These are phyloP conservation scores for Vanessa tameamea DNA, from an alignment of 1,140 invertebrate genomes.

Conservation along the genomic window DNA sequence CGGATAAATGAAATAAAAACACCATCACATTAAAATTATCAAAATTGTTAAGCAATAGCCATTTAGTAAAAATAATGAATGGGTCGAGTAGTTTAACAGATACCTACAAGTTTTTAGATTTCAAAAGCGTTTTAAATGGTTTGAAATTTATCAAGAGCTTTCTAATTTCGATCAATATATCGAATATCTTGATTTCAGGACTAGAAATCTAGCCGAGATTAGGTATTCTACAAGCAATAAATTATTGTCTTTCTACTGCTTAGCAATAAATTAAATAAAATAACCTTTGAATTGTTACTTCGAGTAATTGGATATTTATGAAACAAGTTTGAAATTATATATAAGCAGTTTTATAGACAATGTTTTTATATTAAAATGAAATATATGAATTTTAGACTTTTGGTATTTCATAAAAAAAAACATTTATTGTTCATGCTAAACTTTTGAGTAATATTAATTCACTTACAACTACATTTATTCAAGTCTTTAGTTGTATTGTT, in stretches of 20 bases:
- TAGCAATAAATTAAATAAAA: conserved; percentile 7
- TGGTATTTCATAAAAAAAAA: too few species aligned
- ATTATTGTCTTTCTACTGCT: conserved; percentile 5
- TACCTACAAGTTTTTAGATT: neutral
- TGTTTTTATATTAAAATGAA: too few species aligned
- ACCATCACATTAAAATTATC: too few species aligned
- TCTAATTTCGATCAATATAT: conserved; percentile 15
- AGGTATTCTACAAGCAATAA: conserved; percentile 2
- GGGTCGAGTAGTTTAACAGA: neutral
- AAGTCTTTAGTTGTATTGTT: conserved; percentile 22
- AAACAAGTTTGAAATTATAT: too few species aligned
- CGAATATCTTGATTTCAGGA: conserved; percentile 12
- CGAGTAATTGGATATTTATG: neutral
- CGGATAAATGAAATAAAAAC: too few species aligned
- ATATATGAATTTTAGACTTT: too few species aligned
- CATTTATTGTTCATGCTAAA: neutral
- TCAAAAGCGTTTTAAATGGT: neutral
- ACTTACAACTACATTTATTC: conserved; percentile 5
- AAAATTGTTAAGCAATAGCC: neutral
- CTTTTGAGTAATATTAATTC: neutral
- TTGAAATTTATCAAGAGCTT: conserved; percentile 8
- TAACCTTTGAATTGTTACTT: neutral
- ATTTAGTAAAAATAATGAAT: neutral
- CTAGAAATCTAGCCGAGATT: conserved; percentile 6
- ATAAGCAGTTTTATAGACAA: too few species aligned